Evolutionary conservation across 2,797 vertebrate genomes (phyloP).

Genomic region (Crocodylus rhombifer): DNA sequence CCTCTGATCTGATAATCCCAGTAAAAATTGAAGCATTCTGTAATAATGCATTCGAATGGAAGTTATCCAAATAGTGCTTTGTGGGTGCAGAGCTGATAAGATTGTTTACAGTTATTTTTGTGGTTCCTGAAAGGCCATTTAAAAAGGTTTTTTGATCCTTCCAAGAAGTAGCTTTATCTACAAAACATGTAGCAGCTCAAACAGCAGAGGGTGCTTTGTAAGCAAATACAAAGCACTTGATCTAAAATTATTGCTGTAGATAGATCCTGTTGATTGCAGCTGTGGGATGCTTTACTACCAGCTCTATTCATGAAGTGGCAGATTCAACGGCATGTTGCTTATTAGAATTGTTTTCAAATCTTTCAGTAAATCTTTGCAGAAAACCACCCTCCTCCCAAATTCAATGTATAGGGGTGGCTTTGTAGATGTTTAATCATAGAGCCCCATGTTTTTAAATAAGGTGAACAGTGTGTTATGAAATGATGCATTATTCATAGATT

Average conservation of each 20-base stretch:
- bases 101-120: slow-evolving; percentile 19
- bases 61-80: neutral
- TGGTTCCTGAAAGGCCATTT: neutral
- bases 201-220: slow-evolving; percentile 74
- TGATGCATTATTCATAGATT: slow-evolving; percentile 76
- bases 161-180: slow-evolving; percentile 33
- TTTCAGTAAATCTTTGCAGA: slow-evolving; percentile 61
- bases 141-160: slow-evolving; percentile 22
- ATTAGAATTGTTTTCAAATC: slow-evolving; percentile 64
- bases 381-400: slow-evolving; percentile 30
- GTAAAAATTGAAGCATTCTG: neutral
- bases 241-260: slow-evolving; percentile 65
- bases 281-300: slow-evolving; percentile 58
- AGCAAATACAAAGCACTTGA: slow-evolving; percentile 64
- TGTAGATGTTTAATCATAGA: slow-evolving; percentile 41
- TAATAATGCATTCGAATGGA: neutral
- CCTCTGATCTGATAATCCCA: neutral
- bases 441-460: slow-evolving; percentile 69
- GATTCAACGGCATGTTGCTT: slow-evolving; percentile 47
- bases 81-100: neutral
- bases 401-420: slow-evolving; percentile 28
- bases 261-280: slow-evolving; percentile 49
- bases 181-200: slow-evolving; percentile 53
- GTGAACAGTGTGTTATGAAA: slow-evolving; percentile 57
- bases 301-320: slow-evolving; percentile 48